phyloP scores from a whole-genome alignment of 2,113 vertebrate genomes.

The Stigmatopora nigra region DNA sequence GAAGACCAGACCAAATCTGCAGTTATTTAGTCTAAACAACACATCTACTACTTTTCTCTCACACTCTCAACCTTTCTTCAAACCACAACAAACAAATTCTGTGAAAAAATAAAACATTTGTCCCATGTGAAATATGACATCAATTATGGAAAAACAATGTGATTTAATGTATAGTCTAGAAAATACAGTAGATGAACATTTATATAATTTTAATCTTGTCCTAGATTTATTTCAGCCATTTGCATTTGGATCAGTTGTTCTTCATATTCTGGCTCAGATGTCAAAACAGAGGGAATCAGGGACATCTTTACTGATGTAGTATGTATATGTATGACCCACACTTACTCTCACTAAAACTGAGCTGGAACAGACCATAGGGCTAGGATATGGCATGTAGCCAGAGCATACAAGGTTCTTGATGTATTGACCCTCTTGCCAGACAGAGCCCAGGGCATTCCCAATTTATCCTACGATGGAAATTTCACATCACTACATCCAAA shows the following conservation, averaged over 20 bases:
- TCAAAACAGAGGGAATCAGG: background rate
- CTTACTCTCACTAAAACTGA: constrained; percentile 40
- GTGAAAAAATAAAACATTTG: too few relatives aligned
- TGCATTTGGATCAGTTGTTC: background rate
- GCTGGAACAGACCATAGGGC: constrained; percentile 49
- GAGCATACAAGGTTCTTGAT: constrained; percentile 47
- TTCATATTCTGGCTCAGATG: background rate
- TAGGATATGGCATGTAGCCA: constrained; percentile 48
- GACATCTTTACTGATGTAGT: too few relatives aligned
- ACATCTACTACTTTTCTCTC: too few relatives aligned
- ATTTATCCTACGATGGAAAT: constrained; percentile 64
- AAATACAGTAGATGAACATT: too few relatives aligned
- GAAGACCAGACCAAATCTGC: too few relatives aligned
- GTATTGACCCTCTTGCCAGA: constrained; percentile 52
- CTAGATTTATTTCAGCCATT: too few relatives aligned
- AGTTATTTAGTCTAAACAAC: too few relatives aligned
- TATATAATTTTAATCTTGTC: background rate
- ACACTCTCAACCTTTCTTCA: too few relatives aligned
- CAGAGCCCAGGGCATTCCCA: constrained; percentile 44
- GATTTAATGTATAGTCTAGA: too few relatives aligned
- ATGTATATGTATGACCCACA: constrained; percentile 15
- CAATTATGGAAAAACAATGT: too few relatives aligned
- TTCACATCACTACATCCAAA: constrained; percentile 45
- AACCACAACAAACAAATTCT: too few relatives aligned
- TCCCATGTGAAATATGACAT: too few relatives aligned